phyloP scores from a whole-genome alignment of 2,113 vertebrate genomes.

The Quiscalus mexicanus region DNA sequence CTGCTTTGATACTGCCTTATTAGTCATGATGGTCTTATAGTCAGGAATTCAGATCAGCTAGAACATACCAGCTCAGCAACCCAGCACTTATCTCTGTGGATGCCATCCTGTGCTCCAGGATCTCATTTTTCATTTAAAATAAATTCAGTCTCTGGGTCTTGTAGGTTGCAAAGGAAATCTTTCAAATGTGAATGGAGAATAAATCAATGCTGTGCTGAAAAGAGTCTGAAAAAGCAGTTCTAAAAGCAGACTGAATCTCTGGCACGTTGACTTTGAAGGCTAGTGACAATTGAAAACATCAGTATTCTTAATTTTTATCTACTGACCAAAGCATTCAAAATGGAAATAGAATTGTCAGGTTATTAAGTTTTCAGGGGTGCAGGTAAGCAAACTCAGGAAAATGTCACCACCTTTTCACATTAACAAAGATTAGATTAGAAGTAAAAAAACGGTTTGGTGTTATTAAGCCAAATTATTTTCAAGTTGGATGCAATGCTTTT shows the following conservation, averaged over 20 bases:
- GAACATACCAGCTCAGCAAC: slow-evolving; percentile 53
- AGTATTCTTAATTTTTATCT: slow-evolving; percentile 27
- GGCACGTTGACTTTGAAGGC: neutral
- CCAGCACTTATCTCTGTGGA: slow-evolving; percentile 52
- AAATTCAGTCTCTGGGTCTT: slow-evolving; percentile 57
- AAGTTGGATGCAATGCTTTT: neutral
- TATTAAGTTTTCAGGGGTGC: neutral
- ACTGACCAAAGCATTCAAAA: neutral
- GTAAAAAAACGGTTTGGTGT: neutral
- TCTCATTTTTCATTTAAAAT: slow-evolving; percentile 66
- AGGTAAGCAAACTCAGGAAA: neutral
- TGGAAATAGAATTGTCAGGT: neutral
- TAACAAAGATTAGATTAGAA: neutral
- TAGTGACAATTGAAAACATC: neutral
- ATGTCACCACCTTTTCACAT: neutral
- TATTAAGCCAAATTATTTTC: slow-evolving; percentile 27
- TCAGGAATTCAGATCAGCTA: slow-evolving; percentile 62
- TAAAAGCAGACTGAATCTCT: slow-evolving; percentile 33
- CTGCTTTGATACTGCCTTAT: slow-evolving; percentile 54
- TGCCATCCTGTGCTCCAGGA: slow-evolving; percentile 59
- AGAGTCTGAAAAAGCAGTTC: slow-evolving; percentile 24
- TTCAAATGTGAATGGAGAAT: slow-evolving; percentile 47
- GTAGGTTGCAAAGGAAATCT: slow-evolving; percentile 46
- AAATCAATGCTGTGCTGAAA: slow-evolving; percentile 48
- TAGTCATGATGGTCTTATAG: slow-evolving; percentile 51